Evolutionary conservation across 2,113 vertebrate genomes (phyloP).

Genomic region (Anthoscopus minutus): DNA sequence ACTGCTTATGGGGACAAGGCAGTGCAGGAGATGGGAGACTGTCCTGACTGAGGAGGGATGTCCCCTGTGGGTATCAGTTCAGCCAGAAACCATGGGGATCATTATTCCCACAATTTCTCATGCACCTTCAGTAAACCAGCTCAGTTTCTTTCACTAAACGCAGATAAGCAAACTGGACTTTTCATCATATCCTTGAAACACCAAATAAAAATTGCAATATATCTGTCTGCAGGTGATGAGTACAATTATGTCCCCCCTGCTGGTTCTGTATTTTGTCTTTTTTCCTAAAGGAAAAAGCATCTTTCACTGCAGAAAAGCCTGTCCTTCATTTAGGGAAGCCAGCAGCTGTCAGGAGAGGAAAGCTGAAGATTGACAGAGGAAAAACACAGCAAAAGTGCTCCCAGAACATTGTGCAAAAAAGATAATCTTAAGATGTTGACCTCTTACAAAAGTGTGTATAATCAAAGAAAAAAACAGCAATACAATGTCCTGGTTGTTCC

Average conservation of each 20-base stretch:
- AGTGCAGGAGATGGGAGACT: neutral
- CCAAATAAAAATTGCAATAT: neutral
- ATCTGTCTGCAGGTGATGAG: neutral
- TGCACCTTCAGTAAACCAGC: neutral
- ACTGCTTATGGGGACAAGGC: rapidly evolving
- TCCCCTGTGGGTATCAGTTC: neutral
- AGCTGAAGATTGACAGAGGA: neutral
- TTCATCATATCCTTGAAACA: neutral
- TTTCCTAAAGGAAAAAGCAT: neutral
- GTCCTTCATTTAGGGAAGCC: neutral
- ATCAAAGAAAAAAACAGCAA: neutral
- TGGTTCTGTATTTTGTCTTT: neutral
- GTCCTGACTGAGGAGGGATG: neutral
- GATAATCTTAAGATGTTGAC: neutral
- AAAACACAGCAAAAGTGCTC: neutral
- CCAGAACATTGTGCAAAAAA: neutral
- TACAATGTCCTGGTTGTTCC: neutral
- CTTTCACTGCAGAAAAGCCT: neutral
- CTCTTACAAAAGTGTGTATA: neutral
- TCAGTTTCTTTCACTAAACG: neutral
- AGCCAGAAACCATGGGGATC: neutral
- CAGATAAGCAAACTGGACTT: neutral
- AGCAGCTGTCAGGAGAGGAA: neutral
- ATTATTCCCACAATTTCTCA: neutral
- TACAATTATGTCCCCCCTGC: neutral